Evolutionary conservation across 2,113 vertebrate genomes (phyloP).

Genomic region (Odontophorus gujanensis): DNA sequence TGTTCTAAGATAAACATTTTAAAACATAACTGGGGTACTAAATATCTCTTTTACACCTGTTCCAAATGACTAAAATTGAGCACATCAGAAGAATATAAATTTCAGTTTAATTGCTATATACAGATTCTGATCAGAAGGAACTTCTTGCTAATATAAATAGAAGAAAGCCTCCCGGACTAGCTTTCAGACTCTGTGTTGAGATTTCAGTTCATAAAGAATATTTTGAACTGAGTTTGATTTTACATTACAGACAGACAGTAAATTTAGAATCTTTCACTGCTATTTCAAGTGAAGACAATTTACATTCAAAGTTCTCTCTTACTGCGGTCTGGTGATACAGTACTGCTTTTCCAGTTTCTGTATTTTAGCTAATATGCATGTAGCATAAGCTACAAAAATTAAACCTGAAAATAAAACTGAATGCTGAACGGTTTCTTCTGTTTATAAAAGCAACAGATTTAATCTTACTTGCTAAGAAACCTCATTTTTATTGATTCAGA

Average conservation of each 20-base stretch:
- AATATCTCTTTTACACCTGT: neutral
- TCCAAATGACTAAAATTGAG: neutral
- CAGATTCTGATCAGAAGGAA: neutral
- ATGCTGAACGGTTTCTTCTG: neutral
- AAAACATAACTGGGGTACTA: neutral
- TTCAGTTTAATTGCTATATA: neutral
- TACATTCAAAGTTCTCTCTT: neutral
- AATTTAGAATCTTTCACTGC: neutral
- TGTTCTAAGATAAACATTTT: neutral
- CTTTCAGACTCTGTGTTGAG: neutral
- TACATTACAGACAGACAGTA: rapidly evolving
- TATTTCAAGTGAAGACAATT: neutral
- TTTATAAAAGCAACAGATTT: rapidly evolving
- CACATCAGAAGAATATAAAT: neutral
- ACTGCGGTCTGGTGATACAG: neutral
- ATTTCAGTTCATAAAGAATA: neutral
- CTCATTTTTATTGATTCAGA: neutral
- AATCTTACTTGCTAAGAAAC: no score
- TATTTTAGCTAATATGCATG: rapidly evolving
- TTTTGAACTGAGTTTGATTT: neutral
- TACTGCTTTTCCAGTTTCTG: neutral
- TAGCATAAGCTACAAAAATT: neutral
- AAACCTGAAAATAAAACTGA: neutral
- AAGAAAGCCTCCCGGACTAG: neutral
- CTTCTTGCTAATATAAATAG: neutral